Evolutionary conservation across 2,797 vertebrate species (phyloP).

Genomic region (Tadarida brasiliensis): DNA sequence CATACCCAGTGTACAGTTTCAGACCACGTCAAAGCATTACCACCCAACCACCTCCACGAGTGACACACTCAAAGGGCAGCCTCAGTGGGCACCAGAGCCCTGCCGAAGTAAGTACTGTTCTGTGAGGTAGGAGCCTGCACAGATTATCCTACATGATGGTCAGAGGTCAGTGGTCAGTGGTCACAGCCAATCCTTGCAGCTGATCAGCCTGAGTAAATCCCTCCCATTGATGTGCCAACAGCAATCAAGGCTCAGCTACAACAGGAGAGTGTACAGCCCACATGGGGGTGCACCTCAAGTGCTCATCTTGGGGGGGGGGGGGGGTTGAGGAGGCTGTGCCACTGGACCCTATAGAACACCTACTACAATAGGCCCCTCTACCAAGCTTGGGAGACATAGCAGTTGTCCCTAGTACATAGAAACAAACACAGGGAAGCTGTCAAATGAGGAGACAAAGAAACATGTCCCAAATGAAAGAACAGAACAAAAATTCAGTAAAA

Average conservation of each 20-base stretch:
- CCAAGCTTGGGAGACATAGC: neutral
- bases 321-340: neutral
- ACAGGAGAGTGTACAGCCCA: neutral
- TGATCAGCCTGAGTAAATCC: neutral
- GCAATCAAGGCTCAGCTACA: neutral
- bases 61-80: neutral
- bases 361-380: neutral
- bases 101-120: neutral
- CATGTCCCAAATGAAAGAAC: neutral
- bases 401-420: neutral
- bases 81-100: neutral
- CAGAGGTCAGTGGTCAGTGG: neutral
- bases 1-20: neutral
- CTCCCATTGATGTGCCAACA: neutral
- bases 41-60: neutral
- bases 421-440: neutral
- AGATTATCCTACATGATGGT: neutral
- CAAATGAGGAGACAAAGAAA: neutral
- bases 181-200: neutral
- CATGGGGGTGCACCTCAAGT: neutral
- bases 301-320: neutral
- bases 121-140: neutral
- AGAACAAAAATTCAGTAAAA: neutral
- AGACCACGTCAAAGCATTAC: neutral
- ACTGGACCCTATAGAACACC: neutral